phyloP scores from a whole-genome alignment of 2,113 vertebrate genomes.

The Tupaia chinensis region DNA sequence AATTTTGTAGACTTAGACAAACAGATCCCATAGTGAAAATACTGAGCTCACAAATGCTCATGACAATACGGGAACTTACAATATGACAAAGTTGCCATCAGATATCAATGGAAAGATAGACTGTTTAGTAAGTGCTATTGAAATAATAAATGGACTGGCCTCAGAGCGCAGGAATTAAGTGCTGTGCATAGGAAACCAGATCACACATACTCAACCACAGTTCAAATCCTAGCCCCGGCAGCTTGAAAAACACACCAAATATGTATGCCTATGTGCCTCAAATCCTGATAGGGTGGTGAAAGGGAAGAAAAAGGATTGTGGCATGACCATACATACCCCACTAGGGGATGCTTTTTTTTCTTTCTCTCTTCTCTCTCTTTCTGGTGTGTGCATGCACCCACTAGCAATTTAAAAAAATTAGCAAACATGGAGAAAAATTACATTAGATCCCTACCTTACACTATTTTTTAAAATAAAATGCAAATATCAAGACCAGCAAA shows the following conservation, averaged over 20 bases:
- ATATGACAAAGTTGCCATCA: not conserved
- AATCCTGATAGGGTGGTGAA: too few species aligned
- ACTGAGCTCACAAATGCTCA: not conserved
- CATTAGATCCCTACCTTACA: not conserved
- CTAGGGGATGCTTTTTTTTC: too few species aligned
- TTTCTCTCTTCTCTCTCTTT: too few species aligned
- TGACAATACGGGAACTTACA: not conserved
- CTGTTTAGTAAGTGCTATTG: not conserved
- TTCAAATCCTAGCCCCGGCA: too few species aligned
- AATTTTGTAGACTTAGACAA: not conserved
- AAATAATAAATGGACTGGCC: not conserved
- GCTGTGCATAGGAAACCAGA: too few species aligned
- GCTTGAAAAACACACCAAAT: too few species aligned
- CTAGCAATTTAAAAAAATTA: not conserved
- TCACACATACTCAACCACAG: too few species aligned
- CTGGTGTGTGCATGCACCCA: too few species aligned
- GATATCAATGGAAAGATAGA: not conserved
- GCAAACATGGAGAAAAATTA: slow-evolving; percentile 13
- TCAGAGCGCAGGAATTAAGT: too few species aligned
- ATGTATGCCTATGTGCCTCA: too few species aligned
- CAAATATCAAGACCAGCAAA: not conserved
- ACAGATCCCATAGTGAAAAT: not conserved
- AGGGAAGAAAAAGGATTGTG: too few species aligned
- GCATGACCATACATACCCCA: too few species aligned
- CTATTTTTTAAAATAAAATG: slow-evolving; percentile 12